These are phyloP conservation scores for Myzus persicae DNA, from an alignment of 1,140 invertebrate genomes.

Conservation along the genomic window DNA sequence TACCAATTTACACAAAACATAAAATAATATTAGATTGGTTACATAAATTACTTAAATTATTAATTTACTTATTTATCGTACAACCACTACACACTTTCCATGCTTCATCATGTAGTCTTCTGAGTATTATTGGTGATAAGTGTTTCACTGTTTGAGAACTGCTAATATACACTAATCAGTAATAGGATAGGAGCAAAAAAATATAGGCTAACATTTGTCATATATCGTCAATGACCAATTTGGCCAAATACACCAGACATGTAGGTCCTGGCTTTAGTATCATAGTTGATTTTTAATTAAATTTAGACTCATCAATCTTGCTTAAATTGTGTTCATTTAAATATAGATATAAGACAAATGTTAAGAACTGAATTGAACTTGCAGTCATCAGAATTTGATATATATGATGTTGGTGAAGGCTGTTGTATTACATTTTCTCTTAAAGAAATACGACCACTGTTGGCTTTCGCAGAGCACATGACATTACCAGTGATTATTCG, in stretches of 20 bases:
- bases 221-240: background rate
- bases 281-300: background rate
- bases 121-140: too few species aligned
- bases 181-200: background rate
- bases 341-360: constrained; percentile 49
- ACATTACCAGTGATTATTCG: constrained; percentile 46
- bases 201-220: background rate
- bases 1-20: too few species aligned
- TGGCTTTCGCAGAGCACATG: constrained; percentile 47
- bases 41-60: too few species aligned
- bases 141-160: too few species aligned
- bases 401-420: constrained; percentile 37
- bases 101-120: too few species aligned
- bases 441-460: constrained; percentile 51
- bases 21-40: too few species aligned
- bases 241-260: background rate
- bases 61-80: too few species aligned
- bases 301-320: background rate
- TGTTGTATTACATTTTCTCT: constrained; percentile 47
- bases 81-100: too few species aligned
- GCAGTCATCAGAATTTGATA: constrained; percentile 45
- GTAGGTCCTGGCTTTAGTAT: background rate
- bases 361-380: constrained; percentile 48
- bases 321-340: background rate
- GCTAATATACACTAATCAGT: background rate